Evolutionary conservation across 2,113 vertebrate species (phyloP).

Genomic region (Chunga burmeisteri): DNA sequence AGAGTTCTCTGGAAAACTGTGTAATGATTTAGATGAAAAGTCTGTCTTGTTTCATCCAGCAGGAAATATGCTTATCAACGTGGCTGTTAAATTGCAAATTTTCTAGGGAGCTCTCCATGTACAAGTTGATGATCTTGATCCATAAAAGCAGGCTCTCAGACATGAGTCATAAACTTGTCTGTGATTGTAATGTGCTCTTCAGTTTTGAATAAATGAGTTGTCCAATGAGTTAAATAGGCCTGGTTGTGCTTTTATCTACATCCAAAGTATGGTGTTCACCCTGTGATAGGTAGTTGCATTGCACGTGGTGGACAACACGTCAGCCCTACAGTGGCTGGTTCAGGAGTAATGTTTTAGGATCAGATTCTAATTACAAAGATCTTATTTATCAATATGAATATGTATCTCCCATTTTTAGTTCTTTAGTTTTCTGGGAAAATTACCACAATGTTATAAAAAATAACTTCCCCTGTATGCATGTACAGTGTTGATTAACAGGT

Average conservation of each 20-base stretch:
- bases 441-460: neutral
- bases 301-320: rapidly evolving
- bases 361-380: neutral
- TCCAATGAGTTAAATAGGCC: neutral
- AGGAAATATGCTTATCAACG: conserved; percentile 43
- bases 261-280: neutral
- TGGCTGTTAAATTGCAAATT: neutral
- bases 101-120: neutral
- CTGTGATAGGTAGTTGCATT: neutral
- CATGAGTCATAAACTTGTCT: conserved; percentile 15
- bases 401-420: neutral
- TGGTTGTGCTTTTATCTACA: neutral
- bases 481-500: conserved; percentile 6
- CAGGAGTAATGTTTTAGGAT: neutral
- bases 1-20: neutral
- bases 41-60: conserved; percentile 6
- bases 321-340: neutral
- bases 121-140: neutral
- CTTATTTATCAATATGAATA: neutral
- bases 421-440: neutral
- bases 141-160: neutral
- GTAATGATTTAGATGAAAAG: neutral
- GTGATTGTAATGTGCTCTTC: neutral
- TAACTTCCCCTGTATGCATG: neutral
- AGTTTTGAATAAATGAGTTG: neutral